Evolutionary conservation across 2,797 vertebrate genomes (phyloP), one percentile per base, ranked within the genome.

Genomic region (Clarias platycephalus): DNA sequence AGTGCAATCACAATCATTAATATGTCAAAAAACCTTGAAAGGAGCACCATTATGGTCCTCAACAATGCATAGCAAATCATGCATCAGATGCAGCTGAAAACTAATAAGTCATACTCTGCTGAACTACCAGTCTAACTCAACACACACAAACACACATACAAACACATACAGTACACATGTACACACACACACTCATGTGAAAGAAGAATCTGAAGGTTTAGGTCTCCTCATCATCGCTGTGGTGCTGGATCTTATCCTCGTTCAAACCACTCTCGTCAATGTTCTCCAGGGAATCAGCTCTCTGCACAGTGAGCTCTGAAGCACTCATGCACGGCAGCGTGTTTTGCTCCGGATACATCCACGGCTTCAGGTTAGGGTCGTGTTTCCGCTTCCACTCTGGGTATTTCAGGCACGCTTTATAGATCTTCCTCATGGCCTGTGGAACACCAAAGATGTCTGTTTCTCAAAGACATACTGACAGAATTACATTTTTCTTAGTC

Each of bases 371-470:
- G 26, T 75, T 83, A 0, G 95, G 95, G 64, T 94, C 91, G 58
- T 97, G 96, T 84, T 94, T 95, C 60, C 93, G 91, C 87, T 96
- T 96, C 96, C 95, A 97, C 87, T 96, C 95, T 0, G 94, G 95
- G 40, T 97, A 96, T 90, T 97, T 97, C 87, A 95, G 88, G 5
- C 96, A 96, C 0, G 97, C 97, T 88, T 96, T 97, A 94, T 97
- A 95, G 92, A 97, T 95, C 91, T 96, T 96, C 90, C 95, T 96
- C 96, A 97, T 96, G 0, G 95, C 96, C 96, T 96, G 88, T 0
- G 79, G 24, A 76, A 79, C 84, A 78, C 60, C 49, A 63, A 31
- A 44, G 40, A 66, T 66, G 22, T 40, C 40, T 12, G 40, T 80
- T 80, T 53, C 2, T 80, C 40, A 84, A 71, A 63, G 20, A 22